These are phyloP conservation scores for Uloborus plumipes DNA, from an alignment of 2,888 invertebrate genomes.

Conservation along the genomic window DNA sequence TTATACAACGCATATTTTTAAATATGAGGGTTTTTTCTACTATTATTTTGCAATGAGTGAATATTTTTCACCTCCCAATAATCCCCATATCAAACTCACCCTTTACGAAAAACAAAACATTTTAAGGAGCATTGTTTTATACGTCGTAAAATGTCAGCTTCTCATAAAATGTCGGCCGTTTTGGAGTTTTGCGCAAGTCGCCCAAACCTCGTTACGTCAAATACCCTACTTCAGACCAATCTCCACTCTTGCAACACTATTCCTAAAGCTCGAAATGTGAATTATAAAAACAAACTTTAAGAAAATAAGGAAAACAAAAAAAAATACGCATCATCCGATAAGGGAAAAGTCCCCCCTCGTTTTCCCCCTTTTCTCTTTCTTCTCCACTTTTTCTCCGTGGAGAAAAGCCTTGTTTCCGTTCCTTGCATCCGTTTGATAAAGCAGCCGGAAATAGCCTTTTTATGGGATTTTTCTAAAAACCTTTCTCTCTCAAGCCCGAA, in stretches of 20 bases:
- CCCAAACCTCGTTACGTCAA: background rate
- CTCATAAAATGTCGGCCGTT: too few relatives aligned
- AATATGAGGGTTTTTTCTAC: too few relatives aligned
- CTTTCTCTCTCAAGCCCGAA: too few relatives aligned
- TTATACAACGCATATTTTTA: too few relatives aligned
- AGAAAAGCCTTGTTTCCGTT: constrained; percentile 32
- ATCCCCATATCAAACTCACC: too few relatives aligned
- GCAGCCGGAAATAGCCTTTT: constrained; percentile 42
- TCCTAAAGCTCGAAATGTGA: constrained; percentile 1
- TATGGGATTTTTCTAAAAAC: constrained; percentile 16
- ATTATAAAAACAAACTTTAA: constrained; percentile 16
- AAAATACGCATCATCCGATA: constrained; percentile 11
- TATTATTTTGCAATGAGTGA: too few relatives aligned
- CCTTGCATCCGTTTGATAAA: constrained; percentile 44
- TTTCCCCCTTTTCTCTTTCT: constrained; percentile 10
- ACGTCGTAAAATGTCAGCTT: too few relatives aligned
- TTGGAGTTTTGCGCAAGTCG: too few relatives aligned
- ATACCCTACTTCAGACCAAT: constrained; percentile 36
- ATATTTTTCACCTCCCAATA: too few relatives aligned
- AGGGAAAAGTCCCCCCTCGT: constrained; percentile 21
- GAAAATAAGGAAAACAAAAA: constrained; percentile 8
- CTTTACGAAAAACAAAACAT: too few relatives aligned
- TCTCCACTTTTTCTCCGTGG: constrained; percentile 3
- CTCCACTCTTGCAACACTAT: background rate
- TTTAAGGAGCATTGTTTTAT: too few relatives aligned